A percentile compares a stretch with the other conserved stretches of the same genome.
These are phyloP conservation scores for Canis aureus DNA, from an alignment of 2,113 vertebrate species.

Conservation along the genomic window DNA sequence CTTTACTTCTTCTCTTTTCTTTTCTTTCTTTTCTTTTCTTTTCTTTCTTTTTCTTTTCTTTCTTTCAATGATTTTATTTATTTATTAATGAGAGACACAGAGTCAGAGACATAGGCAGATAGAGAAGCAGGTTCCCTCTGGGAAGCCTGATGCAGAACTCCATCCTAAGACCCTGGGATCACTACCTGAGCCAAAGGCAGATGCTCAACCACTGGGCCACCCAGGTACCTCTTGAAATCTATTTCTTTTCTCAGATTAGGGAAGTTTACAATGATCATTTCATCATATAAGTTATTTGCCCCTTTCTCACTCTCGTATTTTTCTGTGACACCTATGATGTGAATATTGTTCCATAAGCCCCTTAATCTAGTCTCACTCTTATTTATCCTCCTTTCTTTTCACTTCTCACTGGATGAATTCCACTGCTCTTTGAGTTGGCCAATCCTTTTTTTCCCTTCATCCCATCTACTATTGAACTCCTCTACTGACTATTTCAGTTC, in stretches of 20 bases:
- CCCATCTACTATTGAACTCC: neutral
- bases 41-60: too few species aligned
- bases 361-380: neutral
- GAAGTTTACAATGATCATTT: neutral
- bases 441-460: neutral
- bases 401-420: neutral
- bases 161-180: too few species aligned
- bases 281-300: neutral
- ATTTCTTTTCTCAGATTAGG: neutral
- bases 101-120: too few species aligned
- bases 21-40: too few species aligned
- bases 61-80: too few species aligned
- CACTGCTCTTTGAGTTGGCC: neutral
- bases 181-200: too few species aligned
- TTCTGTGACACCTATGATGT: neutral
- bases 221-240: neutral
- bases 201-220: too few species aligned
- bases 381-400: neutral
- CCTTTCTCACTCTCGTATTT: neutral
- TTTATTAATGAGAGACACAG: too few species aligned
- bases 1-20: too few species aligned
- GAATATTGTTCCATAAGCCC: neutral
- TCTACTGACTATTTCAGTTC: neutral
- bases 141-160: too few species aligned
- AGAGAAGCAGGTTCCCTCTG: too few species aligned